phyloP scores from a whole-genome alignment of 1,140 invertebrate species.

The Leptopilina boulardi region DNA sequence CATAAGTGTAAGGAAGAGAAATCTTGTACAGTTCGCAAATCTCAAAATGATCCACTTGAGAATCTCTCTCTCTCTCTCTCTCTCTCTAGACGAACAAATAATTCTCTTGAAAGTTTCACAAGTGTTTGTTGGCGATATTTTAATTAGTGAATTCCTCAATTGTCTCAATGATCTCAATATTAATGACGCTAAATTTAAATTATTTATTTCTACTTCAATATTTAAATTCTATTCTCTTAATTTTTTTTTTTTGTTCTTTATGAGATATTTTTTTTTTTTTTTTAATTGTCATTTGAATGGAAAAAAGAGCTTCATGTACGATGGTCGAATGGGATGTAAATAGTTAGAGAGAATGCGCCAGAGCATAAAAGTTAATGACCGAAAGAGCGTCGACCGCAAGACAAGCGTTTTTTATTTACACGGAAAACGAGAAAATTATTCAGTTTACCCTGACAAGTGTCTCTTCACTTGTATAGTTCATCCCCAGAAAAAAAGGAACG shows the following conservation, averaged over 20 bases:
- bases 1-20: no score
- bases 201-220: no score
- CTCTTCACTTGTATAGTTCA: background rate
- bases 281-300: no score
- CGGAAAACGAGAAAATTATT: conserved; percentile 1
- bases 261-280: no score
- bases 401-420: background rate
- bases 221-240: no score
- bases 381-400: conserved; percentile 4
- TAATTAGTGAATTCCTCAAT: background rate
- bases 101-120: conserved; percentile 30
- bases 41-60: conserved; percentile 44
- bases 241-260: no score
- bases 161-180: background rate
- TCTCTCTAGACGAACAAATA: conserved; percentile 50
- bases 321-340: conserved; percentile 27
- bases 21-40: conserved; percentile 40
- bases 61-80: no score
- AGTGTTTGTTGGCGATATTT: conserved; percentile 11
- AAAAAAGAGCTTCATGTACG: no score
- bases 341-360: conserved; percentile 29
- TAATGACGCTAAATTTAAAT: no score
- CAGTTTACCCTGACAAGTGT: background rate
- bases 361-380: conserved; percentile 34
- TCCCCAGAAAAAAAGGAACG: background rate